Evolutionary conservation across 2,888 invertebrate species (phyloP), one percentile per base, ranked within the genome.

Genomic region (Fragum fragum): DNA sequence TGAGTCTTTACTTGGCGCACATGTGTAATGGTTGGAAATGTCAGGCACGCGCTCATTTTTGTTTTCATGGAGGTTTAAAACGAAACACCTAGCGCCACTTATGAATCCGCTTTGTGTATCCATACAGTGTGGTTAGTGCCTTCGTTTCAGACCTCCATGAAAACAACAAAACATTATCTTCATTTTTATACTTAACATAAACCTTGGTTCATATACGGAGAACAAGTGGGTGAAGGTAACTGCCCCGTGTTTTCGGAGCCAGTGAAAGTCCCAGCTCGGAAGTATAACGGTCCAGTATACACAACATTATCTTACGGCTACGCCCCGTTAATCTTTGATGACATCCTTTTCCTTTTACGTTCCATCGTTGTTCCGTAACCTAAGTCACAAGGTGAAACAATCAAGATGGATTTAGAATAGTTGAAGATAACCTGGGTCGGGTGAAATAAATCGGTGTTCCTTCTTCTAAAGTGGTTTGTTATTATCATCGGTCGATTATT

Each of bases 251-350:
- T 16, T 5, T 66, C 32, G 66, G 66, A 66, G 66, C 66, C 66
- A 42, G 42, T 42, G 21, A 42, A 23, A 39, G 11, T 66, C 21
- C 23, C 16, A 21, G 57, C 23, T 73, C 76, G 81, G 81, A 81
- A 81, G 81, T 77, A 77, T 63, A 63, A 39, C 21, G 14, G 47
- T 21, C 28, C 23, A 57, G 53, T 28, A 23, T 59, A 77, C 76
- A 74, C 77, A 69, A n/a, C 47, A 57, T 66, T 77, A 81, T 81
- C 81, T 42, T 26, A 32, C 47, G 74, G 57, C 42, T 73, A 81
- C 81, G 74, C 81, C 81, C 81, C 74, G 71, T 18, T 77, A 81
- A 77, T 77, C 77, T 74, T 39, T 70, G 55, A 29, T 71, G 74
- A 63, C 76, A 70, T 76, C 76, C 76, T 76, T 52, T 59, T 59